phyloP scores from a whole-genome alignment of 2,888 invertebrate genomes.

The Cyclophora punctaria region DNA sequence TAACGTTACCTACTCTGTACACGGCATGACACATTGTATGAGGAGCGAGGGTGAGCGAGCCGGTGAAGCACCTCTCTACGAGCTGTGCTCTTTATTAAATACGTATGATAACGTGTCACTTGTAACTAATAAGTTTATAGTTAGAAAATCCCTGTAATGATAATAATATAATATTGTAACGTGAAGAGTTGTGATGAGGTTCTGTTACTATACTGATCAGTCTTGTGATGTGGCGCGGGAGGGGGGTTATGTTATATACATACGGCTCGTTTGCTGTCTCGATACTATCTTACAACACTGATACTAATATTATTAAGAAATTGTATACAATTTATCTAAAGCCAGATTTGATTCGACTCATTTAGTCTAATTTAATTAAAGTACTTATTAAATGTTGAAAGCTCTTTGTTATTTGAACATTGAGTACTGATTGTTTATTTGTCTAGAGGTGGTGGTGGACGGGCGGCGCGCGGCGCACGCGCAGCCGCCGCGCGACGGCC shows the following conservation, averaged over 20 bases:
- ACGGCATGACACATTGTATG: background rate
- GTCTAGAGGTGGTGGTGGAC: slow-evolving; percentile 53
- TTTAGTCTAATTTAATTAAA: slow-evolving; percentile 67
- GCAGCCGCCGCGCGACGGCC: slow-evolving; percentile 39
- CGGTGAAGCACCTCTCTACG: background rate
- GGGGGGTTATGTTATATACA: slow-evolving; percentile 3
- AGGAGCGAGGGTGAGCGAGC: background rate
- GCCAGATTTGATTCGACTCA: slow-evolving; percentile 64
- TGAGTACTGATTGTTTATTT: slow-evolving; percentile 72
- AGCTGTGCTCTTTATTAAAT: background rate
- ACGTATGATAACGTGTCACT: background rate
- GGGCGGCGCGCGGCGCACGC: slow-evolving; percentile 36
- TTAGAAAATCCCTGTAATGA: slow-evolving; percentile 75
- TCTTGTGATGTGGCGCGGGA: slow-evolving; percentile 51
- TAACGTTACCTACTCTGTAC: background rate
- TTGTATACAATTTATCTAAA: slow-evolving; percentile 74
- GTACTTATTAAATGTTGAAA: slow-evolving; percentile 71
- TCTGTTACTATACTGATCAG: slow-evolving; percentile 45
- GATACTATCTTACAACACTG: slow-evolving; percentile 37
- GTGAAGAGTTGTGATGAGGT: slow-evolving; percentile 30
- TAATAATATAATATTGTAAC: slow-evolving; percentile 67
- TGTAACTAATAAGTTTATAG: slow-evolving; percentile 41
- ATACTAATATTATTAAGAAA: slow-evolving; percentile 42
- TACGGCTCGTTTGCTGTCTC: slow-evolving; percentile 10
- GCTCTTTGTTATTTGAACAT: slow-evolving; percentile 76